Evolutionary conservation across 2,888 invertebrate species (phyloP).

Genomic region (Conomelus anceps): DNA sequence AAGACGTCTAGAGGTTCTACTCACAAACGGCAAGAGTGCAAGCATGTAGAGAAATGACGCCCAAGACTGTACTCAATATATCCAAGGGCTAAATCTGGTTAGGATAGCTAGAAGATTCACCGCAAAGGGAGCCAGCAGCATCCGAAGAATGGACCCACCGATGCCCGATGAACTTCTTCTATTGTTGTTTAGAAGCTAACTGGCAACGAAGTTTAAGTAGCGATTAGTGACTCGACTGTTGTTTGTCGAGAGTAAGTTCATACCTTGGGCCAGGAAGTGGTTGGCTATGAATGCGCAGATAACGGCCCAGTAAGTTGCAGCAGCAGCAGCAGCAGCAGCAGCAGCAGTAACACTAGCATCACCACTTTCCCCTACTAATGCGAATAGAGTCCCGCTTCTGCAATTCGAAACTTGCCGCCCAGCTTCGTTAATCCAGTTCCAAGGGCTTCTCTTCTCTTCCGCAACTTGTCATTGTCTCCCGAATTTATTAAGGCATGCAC

Average conservation of each 20-base stretch:
- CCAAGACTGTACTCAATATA: neutral
- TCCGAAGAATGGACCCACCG: neutral
- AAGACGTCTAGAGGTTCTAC: neutral
- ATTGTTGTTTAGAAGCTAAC: neutral
- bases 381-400: neutral
- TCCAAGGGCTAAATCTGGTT: neutral
- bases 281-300: neutral
- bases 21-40: neutral
- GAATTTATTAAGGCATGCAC: neutral
- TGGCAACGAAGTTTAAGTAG: neutral
- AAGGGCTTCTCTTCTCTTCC: neutral
- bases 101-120: neutral
- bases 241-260: neutral
- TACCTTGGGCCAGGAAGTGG: neutral
- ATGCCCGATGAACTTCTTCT: neutral
- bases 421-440: neutral
- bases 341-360: no score
- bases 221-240: neutral
- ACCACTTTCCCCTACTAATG: neutral
- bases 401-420: neutral
- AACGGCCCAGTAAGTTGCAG: neutral
- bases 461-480: neutral
- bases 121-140: neutral
- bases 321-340: no score
- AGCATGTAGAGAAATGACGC: neutral